A percentile compares a stretch with the other conserved stretches of the same genome.
Evolutionary conservation across 2,797 vertebrate species (phyloP).

Genomic region (Chloroceryle inda): DNA sequence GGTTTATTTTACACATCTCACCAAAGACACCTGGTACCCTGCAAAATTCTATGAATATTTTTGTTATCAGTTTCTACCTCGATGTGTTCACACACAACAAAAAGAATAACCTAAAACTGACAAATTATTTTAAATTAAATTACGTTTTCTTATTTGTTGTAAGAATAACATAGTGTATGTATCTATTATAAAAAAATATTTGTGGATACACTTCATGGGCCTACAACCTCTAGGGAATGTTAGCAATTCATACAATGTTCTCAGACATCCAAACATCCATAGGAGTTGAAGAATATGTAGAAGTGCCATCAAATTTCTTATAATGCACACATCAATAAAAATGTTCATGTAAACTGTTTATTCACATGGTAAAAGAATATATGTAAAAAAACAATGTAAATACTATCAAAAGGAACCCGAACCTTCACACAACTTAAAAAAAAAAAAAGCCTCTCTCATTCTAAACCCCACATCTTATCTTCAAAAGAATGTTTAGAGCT

Average conservation of each 20-base stretch:
- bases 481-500: background rate
- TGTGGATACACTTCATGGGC: background rate
- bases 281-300: background rate
- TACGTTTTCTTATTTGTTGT: background rate
- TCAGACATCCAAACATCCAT: background rate
- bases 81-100: background rate
- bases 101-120: background rate
- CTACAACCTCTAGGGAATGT: background rate
- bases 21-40: background rate
- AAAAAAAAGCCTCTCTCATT: background rate
- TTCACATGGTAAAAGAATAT: background rate
- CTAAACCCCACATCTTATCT: background rate
- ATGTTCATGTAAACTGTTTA: background rate
- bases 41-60: background rate
- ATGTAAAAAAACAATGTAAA: background rate
- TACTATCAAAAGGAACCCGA: background rate
- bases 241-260: background rate
- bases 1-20: background rate
- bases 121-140: background rate
- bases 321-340: background rate
- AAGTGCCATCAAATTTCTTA: background rate
- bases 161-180: background rate
- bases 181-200: background rate
- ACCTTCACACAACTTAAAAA: background rate
- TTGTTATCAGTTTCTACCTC: background rate